Conservation (phyloP, 2,888 invertebrate species). For the Noctua comes region DNA sequence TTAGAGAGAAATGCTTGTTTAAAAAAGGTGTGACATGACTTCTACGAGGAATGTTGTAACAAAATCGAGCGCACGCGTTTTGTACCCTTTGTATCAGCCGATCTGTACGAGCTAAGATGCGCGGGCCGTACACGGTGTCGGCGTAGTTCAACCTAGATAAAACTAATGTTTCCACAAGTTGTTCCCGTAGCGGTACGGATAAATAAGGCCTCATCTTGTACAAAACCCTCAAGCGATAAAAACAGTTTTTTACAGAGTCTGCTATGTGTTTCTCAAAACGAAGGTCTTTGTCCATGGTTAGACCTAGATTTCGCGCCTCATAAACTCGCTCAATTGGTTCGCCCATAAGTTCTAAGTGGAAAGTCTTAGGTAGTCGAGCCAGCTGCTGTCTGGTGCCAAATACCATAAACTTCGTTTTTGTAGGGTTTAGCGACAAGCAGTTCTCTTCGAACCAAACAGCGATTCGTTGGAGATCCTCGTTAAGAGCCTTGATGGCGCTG, state of each 20-base stretch:
- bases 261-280: conserved; percentile 1
- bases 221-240: not conserved
- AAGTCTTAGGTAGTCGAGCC: too few species aligned
- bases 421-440: too few species aligned
- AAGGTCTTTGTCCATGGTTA: not conserved
- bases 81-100: not conserved
- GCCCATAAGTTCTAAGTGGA: too few species aligned
- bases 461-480: too few species aligned
- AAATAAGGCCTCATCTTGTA: not conserved
- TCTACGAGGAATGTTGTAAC: not conserved
- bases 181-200: not conserved
- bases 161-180: not conserved
- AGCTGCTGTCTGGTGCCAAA: too few species aligned
- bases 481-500: too few species aligned
- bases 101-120: not conserved
- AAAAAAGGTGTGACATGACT: not conserved
- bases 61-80: not conserved
- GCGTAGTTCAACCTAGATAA: not conserved
- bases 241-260: not conserved
- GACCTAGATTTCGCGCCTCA: not conserved
- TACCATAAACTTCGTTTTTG: too few species aligned
- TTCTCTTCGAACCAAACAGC: too few species aligned
- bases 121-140: not conserved
- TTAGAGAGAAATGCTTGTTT: too few species aligned
- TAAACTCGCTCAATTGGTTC: too few species aligned